Percentiles rank a stretch among this genome's conserved stretches.
Evolutionary conservation across 2,113 vertebrate species (phyloP).

Genomic region (Sander lucioperca): DNA sequence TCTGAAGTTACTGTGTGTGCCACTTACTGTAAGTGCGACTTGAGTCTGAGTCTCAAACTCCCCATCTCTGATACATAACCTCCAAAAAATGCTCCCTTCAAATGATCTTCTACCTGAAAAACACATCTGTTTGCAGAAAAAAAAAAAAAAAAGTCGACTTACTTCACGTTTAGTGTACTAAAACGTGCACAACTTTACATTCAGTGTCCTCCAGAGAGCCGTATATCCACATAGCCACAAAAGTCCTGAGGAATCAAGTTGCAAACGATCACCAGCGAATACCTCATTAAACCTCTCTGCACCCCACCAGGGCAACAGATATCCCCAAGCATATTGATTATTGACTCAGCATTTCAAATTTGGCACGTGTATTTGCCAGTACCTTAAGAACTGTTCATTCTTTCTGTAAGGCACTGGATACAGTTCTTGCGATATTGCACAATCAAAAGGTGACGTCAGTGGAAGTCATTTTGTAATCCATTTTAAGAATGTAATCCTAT

Average conservation of each 20-base stretch:
- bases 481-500: neutral
- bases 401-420: neutral
- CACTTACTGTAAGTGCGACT: too few relatives aligned
- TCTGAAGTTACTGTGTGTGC: too few relatives aligned
- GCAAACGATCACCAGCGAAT: neutral
- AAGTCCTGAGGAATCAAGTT: neutral
- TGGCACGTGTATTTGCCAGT: neutral
- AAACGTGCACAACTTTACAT: neutral
- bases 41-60: too few relatives aligned
- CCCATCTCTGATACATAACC: neutral
- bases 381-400: slow-evolving; percentile 20
- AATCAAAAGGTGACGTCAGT: slow-evolving; percentile 1
- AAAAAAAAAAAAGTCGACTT: neutral
- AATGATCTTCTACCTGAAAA: neutral
- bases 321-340: neutral
- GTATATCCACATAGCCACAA: neutral
- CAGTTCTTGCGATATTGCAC: neutral
- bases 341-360: neutral
- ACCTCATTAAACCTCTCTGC: neutral
- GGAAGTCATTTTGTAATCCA: neutral
- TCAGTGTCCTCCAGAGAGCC: neutral
- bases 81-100: neutral
- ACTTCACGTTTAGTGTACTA: too few relatives aligned
- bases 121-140: neutral
- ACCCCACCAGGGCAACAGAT: neutral